Conservation (phyloP, 2,797 vertebrate genomes). For the Halcyon leucocephala region DNA sequence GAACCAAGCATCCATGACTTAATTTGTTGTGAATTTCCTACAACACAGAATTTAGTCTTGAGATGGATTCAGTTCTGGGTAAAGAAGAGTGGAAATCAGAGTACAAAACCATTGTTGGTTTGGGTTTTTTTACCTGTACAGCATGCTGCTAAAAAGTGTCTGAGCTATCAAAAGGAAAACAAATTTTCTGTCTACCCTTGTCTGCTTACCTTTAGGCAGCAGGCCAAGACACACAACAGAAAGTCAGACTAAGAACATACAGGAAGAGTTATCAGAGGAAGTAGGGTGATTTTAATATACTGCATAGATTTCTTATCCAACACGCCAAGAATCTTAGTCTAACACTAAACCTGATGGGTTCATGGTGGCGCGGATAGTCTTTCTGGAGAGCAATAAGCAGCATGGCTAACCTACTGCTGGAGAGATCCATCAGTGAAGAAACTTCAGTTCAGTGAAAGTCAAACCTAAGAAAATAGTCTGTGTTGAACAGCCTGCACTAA, state of each 20-base stretch:
- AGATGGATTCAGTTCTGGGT: not conserved
- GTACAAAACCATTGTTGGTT: not conserved
- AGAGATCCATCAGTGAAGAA: conserved; percentile 81
- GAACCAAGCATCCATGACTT: not conserved
- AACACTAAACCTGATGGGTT: not conserved
- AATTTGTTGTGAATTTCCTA: not conserved
- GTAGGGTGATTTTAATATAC: not conserved
- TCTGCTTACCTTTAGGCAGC: not conserved
- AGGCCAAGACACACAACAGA: not conserved
- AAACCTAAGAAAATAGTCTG: not conserved
- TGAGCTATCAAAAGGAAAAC: not conserved
- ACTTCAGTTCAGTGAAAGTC: not conserved
- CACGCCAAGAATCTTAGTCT: not conserved
- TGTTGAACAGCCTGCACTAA: not conserved
- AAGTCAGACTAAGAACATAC: not conserved
- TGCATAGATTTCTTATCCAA: not conserved
- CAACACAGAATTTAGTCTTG: not conserved
- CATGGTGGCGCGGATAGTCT: not conserved
- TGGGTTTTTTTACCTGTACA: not conserved
- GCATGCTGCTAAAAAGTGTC: not conserved
- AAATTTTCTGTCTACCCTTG: not conserved
- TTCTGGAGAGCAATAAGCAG: conserved; percentile 78
- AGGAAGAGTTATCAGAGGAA: not conserved
- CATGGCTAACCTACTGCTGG: conserved; percentile 80
- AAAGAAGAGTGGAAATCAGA: not conserved